Conservation (phyloP, 2,113 vertebrate species). For the pig (Sus scrofa) region T2T-Sscrofa CM000816.6:37329501-37330000, state of each 20-base stretch:
- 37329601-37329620: neutral
- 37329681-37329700: neutral
- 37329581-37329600: neutral
- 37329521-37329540: neutral
- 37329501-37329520: neutral
- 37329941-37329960: too few relatives aligned
- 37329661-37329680: neutral
- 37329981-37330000: too few relatives aligned
- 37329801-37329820: too few relatives aligned
- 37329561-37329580: too few relatives aligned
- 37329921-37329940: too few relatives aligned
- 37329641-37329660: neutral
- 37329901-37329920: too few relatives aligned
- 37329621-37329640: neutral
- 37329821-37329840: too few relatives aligned
- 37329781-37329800: too few relatives aligned
- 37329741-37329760: neutral
- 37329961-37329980: too few relatives aligned
- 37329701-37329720: neutral
- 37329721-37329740: neutral
- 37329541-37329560: neutral
- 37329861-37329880: too few relatives aligned
- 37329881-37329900: too few relatives aligned
- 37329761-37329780: neutral
- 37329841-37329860: too few relatives aligned